Conservation (phyloP, 2,797 vertebrate species). For the Mus caroli region DNA sequence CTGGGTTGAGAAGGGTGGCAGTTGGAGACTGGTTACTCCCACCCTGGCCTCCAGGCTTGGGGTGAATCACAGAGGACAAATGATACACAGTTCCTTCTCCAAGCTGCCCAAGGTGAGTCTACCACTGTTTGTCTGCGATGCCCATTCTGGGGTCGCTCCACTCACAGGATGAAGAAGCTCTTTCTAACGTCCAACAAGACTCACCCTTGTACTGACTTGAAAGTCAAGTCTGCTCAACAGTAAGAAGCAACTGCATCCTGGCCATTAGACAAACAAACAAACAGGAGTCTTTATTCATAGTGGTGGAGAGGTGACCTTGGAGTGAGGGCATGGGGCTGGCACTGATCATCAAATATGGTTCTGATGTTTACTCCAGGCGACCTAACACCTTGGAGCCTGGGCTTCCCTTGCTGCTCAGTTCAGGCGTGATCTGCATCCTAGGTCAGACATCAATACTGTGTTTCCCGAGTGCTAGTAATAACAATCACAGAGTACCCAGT, state of each 20-base stretch:
- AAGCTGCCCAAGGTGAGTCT: conserved; percentile 55
- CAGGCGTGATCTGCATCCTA: neutral
- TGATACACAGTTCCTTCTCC: conserved; percentile 39
- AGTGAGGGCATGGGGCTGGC: neutral
- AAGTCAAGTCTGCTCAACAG: conserved; percentile 55
- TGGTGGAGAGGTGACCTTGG: neutral
- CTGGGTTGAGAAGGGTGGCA: conserved; percentile 15
- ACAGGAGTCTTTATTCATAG: conserved; percentile 37
- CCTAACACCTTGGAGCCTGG: neutral
- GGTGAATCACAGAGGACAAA: conserved; percentile 68
- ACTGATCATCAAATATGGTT: neutral
- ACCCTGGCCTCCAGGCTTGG: conserved; percentile 70
- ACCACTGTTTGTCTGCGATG: conserved; percentile 4
- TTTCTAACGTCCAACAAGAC: conserved; percentile 62
- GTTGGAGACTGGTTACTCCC: conserved; percentile 49
- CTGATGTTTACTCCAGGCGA: neutral
- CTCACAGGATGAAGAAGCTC: conserved; percentile 60
- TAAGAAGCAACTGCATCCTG: conserved; percentile 5
- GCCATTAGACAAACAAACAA: conserved; percentile 14
- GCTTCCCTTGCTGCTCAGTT: neutral
- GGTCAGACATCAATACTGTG: neutral
- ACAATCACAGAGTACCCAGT: neutral
- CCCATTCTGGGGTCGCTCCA: conserved; percentile 60
- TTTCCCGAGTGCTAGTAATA: conserved; percentile 2
- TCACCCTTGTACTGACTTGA: conserved; percentile 62